A percentile compares a stretch with the other conserved stretches of the same genome.
phyloP scores from a whole-genome alignment of 2,113 vertebrate genomes.

The Calonectris borealis region DNA sequence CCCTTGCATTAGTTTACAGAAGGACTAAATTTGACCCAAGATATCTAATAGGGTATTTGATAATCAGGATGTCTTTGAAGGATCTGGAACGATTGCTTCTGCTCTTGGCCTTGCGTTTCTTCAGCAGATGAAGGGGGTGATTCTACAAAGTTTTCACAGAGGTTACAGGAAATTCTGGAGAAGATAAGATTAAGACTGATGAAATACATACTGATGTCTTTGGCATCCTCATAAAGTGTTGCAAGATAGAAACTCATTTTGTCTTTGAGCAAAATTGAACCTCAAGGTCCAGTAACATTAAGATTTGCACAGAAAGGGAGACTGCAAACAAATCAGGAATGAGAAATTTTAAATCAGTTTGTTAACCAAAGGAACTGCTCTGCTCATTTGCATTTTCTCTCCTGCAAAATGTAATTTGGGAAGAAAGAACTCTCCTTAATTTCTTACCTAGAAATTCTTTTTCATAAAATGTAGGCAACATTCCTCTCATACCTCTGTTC shows the following conservation, averaged over 20 bases:
- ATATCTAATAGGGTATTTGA: background rate
- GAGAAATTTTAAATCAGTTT: background rate
- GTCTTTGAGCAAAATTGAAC: background rate
- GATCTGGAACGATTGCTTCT: background rate
- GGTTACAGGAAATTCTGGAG: background rate
- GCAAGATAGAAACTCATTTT: background rate
- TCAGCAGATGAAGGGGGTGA: background rate
- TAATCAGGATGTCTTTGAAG: background rate
- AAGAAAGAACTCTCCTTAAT: background rate
- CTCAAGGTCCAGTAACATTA: background rate
- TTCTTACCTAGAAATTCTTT: background rate
- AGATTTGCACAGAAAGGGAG: background rate
- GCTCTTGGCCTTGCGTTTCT: background rate
- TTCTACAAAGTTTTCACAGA: background rate
- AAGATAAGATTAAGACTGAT: background rate
- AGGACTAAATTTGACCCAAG: background rate
- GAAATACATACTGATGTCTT: background rate
- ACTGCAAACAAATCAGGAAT: background rate
- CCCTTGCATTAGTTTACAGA: background rate
- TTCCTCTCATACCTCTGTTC: background rate
- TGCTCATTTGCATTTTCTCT: background rate
- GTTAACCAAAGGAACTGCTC: background rate
- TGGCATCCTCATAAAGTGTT: background rate
- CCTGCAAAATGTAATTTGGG: background rate
- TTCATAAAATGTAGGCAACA: background rate